phyloP scores from a whole-genome alignment of 2,797 vertebrate species.

The Sparidentex hasta region DNA sequence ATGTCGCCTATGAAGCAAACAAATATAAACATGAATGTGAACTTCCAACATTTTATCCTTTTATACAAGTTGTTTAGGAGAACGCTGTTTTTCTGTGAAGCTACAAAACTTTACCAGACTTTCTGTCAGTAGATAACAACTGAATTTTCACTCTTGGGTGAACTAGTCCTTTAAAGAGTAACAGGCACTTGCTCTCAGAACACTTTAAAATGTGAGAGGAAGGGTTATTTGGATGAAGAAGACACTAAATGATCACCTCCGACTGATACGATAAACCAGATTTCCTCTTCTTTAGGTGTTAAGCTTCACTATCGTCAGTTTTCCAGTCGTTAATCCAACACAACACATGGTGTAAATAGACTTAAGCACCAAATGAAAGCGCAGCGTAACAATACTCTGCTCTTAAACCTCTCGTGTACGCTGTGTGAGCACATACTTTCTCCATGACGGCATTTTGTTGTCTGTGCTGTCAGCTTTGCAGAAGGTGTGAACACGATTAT shows the following conservation, averaged over 20 bases:
- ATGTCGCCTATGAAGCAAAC: too few relatives aligned
- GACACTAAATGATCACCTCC: background rate
- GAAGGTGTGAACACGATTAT: constrained; percentile 76
- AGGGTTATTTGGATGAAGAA: background rate
- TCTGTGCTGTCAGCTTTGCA: constrained; percentile 14
- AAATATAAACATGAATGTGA: too few relatives aligned
- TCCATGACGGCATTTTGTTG: constrained; percentile 49
- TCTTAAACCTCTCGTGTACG: constrained; percentile 35
- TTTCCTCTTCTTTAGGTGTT: background rate
- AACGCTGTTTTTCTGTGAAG: too few relatives aligned
- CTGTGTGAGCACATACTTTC: constrained; percentile 54
- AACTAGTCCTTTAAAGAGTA: too few relatives aligned
- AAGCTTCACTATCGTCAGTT: constrained; percentile 3
- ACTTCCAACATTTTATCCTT: too few relatives aligned
- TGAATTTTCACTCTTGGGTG: too few relatives aligned
- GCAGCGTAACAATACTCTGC: constrained; percentile 6
- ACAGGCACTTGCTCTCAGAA: too few relatives aligned
- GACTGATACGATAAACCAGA: constrained; percentile 5
- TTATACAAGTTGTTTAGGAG: too few relatives aligned
- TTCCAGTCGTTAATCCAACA: constrained; percentile 23
- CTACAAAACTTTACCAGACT: too few relatives aligned
- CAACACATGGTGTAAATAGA: constrained; percentile 29
- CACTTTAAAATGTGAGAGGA: constrained; percentile 1
- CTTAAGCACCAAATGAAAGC: background rate
- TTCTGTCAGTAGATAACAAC: too few relatives aligned